Evolutionary conservation across 2,797 vertebrate genomes (phyloP), one percentile per base, ranked within the genome.

Genomic region (Antrozous pallidus): DNA sequence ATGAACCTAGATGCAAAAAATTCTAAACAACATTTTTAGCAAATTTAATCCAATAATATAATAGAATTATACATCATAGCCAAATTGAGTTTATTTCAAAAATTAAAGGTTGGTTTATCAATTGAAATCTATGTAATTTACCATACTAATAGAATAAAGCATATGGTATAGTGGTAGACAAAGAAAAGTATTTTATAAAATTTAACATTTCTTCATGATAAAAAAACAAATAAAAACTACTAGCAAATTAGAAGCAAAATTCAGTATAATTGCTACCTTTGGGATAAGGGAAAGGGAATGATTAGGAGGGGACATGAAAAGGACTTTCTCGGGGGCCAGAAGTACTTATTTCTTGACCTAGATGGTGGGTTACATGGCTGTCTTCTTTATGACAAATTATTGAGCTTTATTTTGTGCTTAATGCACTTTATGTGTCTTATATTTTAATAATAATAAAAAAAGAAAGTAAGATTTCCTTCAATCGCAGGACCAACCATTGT

Each of bases 121-220:
- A 78, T 77, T 61, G n/a, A 95, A 91, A 84, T 84, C 71, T 88
- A 28, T 81, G 22, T 51, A 77, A 70, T 93, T 63, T 87, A 82
- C n/a, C 36, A 54, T 75, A 58, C 45, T 91, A 88, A 61, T 47
- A 95, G 42, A 85, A 26, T 85, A 84, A 94, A 84, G 70, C 20
- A 36, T 12, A 18, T 81, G 36, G 16, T 83, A 71, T 91, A 10
- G 61, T 80, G 56, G 51, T 63, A 63, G 36, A 71, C 87, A 75
- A 90, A 92, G 42, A 36, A 78, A 93, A 78, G 4, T 14, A 24
- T 67, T 58, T 70, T 49, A 81, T 75, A 81, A 85, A 63, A 95
- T 67, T 89, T 84, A 88, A 47, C 16, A 84, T 45, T 71, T 33
- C 20, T 42, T 91, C 42, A 45, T 61, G 40, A 89, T 84, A 22